Evolutionary conservation across 1,140 invertebrate genomes (phyloP), one percentile per base, ranked within the genome.

Genomic region (Portunus trituberculatus): DNA sequence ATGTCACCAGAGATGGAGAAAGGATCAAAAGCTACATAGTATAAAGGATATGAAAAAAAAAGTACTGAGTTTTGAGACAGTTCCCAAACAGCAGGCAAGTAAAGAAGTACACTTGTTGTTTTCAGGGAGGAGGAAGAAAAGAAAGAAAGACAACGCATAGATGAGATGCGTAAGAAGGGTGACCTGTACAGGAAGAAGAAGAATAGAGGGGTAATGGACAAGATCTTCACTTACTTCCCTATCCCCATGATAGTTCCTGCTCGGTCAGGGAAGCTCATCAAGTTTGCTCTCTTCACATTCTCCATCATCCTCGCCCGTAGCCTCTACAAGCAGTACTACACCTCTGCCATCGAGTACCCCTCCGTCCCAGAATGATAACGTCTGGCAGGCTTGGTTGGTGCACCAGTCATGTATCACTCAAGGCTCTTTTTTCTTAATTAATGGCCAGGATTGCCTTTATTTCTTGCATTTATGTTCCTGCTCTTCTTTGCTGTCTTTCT

Each of bases 321-420:
- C 45, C 45, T 91, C 89, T 91, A 91, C 89, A 46, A 52, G 45
- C n/a, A 91, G 12, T 91, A 91, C 89, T 91, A 39, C 45, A 91
- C 89, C 89, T 91, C 89, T 10, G 89, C 67, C 67, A 76, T 76
- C 20, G 67, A 76, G n/a, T 76, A 76, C 25, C 20, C 52, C 52
- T 25, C 67, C 67, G 67, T 76, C 20, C 67, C n/a, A 7, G 67
- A 76, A 76, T 76, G 67, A 76, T 76, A 20, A 20, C 67, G 25
- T 20, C 16, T 7, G 67, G 67, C 67, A 25, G 3, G 67, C 12
- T 20, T 59, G 67, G 20, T 76, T 76, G 20, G 20, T 12, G 25
- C 67, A 20, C 67, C n/a, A 20, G 67, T 76, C 1, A 12, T 76
- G 67, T 76, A n/a, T 59, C 20, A 59, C n/a, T 76, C n/a, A n/a